phyloP scores from a whole-genome alignment of 2,888 invertebrate species.

The Luperina nickerlii region DNA sequence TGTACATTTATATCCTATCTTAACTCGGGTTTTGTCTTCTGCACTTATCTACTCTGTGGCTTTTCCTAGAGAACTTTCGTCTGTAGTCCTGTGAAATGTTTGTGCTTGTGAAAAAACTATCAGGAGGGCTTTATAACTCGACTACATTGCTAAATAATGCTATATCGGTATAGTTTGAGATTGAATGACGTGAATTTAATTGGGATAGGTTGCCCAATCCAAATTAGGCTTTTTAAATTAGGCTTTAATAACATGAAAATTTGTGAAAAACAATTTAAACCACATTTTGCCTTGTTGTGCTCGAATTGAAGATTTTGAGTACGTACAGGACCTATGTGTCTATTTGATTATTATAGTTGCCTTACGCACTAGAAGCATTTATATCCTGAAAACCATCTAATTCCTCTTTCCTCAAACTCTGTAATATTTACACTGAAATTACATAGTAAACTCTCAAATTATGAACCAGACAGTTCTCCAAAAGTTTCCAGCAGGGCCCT shows the following conservation, averaged over 20 bases:
- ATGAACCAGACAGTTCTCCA: background rate
- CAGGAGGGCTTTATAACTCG: conserved; percentile 29
- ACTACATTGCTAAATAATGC: conserved; percentile 24
- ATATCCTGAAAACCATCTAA: background rate
- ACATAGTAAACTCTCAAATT: background rate
- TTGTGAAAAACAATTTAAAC: background rate
- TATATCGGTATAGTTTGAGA: conserved; percentile 5
- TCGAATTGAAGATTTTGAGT: background rate
- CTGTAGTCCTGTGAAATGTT: conserved; percentile 25
- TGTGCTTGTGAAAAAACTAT: conserved; percentile 38
- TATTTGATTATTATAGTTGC: background rate
- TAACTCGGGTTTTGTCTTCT: background rate
- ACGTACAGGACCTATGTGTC: no score
- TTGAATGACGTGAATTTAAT: background rate
- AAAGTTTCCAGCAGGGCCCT: background rate
- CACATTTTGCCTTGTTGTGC: background rate
- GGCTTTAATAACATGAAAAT: background rate
- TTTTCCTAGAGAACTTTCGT: background rate
- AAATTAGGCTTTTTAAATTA: no score
- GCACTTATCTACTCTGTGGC: conserved; percentile 4
- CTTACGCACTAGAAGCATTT: background rate
- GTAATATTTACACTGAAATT: background rate
- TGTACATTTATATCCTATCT: no score
- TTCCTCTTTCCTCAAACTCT: background rate
- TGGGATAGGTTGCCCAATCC: background rate